Conservation (phyloP, 2,113 vertebrate genomes). For the Athene noctua region DNA sequence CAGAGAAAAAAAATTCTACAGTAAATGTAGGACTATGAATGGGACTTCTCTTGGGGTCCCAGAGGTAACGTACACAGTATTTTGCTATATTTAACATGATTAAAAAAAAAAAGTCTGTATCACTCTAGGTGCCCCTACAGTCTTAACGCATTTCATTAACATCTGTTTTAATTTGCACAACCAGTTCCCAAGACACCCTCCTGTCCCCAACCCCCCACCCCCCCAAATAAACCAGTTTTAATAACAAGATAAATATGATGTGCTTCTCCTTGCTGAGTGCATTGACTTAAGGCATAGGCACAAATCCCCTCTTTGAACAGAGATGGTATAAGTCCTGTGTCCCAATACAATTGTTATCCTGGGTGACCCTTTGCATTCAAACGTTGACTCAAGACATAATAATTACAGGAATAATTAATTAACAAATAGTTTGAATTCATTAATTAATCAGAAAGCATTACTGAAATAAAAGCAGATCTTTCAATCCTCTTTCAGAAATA, state of each 20-base stretch:
- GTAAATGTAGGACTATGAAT: slow-evolving; percentile 6
- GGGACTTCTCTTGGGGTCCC: slow-evolving; percentile 17
- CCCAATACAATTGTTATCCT: slow-evolving; percentile 83
- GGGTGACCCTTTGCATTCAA: slow-evolving; percentile 82
- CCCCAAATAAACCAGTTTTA: slow-evolving; percentile 72
- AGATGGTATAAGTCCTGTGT: slow-evolving; percentile 84
- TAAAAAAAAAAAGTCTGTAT: slow-evolving; percentile 28
- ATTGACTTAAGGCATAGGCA: slow-evolving; percentile 98
- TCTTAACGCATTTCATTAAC: slow-evolving; percentile 17
- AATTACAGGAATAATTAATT: slow-evolving; percentile 51
- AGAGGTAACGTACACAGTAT: slow-evolving; percentile 41
- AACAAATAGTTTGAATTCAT: background rate
- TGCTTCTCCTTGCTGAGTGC: slow-evolving; percentile 99
- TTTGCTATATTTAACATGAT: slow-evolving; percentile 27
- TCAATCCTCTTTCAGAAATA: background rate
- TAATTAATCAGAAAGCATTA: background rate
- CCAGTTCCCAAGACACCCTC: slow-evolving; percentile 38
- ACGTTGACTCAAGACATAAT: slow-evolving; percentile 52
- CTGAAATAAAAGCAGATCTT: background rate
- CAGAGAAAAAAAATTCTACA: background rate
- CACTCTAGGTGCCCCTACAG: slow-evolving; percentile 15
- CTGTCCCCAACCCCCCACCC: slow-evolving; percentile 39
- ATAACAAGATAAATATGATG: slow-evolving; percentile 82
- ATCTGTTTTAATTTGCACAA: slow-evolving; percentile 27
- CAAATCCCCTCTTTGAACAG: slow-evolving; percentile 91